Conservation (phyloP, 64 coral and sea anemone genomes). For the Pachyseris speciosa region DNA sequence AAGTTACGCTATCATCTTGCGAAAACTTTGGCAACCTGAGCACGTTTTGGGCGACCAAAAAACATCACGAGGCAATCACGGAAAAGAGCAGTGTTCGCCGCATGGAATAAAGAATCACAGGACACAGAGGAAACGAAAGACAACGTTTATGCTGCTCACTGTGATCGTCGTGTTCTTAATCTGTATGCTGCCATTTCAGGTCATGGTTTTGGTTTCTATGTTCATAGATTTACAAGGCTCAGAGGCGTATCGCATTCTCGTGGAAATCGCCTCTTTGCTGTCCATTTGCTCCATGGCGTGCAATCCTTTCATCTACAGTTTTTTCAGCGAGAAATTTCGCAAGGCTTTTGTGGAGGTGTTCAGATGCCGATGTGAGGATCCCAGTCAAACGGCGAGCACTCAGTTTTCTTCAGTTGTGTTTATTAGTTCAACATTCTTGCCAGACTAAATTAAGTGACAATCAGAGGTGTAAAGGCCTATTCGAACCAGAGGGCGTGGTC, state of each 20-base stretch:
- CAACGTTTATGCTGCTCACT: conserved; percentile 83
- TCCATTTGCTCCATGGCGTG: conserved; percentile 62
- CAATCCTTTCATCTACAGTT: conserved; percentile 93
- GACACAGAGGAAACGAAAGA: conserved; percentile 78
- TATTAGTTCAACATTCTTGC: conserved; percentile 10
- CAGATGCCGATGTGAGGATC: conserved; percentile 46
- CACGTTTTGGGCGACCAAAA: background rate
- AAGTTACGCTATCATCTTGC: conserved; percentile 65
- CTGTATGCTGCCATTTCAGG: conserved; percentile 83
- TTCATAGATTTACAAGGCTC: background rate
- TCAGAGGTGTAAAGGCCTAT: background rate
- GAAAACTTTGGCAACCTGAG: conserved; percentile 56
- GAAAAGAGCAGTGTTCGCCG: background rate
- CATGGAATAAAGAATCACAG: background rate
- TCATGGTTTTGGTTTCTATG: conserved; percentile 12
- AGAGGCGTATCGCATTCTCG: background rate
- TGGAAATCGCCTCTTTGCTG: conserved; percentile 2
- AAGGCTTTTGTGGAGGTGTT: conserved; percentile 79
- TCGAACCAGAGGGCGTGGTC: no score
- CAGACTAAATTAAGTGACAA: background rate
- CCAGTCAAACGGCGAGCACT: background rate
- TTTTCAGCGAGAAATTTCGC: conserved; percentile 90
- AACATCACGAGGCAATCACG: background rate
- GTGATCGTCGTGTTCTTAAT: conserved; percentile 77
- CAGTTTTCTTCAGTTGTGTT: background rate